Percentiles rank a stretch among this genome's conserved stretches.
Conservation (phyloP, 1,140 invertebrate genomes). For the Sipha flava region DNA sequence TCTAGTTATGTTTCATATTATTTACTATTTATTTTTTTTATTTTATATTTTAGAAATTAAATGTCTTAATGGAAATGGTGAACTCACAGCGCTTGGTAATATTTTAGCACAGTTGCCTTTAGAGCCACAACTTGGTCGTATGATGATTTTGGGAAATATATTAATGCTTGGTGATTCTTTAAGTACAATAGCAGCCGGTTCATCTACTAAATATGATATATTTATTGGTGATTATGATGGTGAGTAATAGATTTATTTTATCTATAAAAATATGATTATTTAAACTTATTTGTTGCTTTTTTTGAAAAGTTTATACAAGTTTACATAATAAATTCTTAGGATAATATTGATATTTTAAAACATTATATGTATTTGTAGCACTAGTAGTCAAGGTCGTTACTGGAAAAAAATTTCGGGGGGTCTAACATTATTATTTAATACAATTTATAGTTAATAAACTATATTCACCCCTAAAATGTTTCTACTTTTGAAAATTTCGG, state of each 20-base stretch:
- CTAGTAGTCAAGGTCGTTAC: too few species aligned
- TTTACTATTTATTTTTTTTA: not conserved
- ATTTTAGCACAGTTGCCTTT: slow-evolving; percentile 74
- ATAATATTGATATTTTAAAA: not conserved
- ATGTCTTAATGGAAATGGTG: slow-evolving; percentile 73
- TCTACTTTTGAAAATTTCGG: too few species aligned
- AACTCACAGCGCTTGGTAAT: slow-evolving; percentile 64
- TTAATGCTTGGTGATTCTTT: slow-evolving; percentile 80
- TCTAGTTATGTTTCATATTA: not conserved
- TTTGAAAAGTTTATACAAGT: too few species aligned
- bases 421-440: too few species aligned
- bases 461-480: too few species aligned
- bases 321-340: too few species aligned
- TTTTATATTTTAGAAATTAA: slow-evolving; percentile 66
- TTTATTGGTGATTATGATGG: not conserved
- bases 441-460: too few species aligned
- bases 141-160: slow-evolving; percentile 83
- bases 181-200: slow-evolving; percentile 87
- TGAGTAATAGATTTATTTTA: too few species aligned
- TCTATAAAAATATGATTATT: too few species aligned
- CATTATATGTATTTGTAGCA: too few species aligned
- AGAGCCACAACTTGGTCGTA: slow-evolving; percentile 86
- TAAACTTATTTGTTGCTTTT: too few species aligned
- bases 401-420: too few species aligned
- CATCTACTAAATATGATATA: slow-evolving; percentile 49